Conservation (phyloP, 2,113 vertebrate genomes). For the Phyllopteryx taeniolatus region DNA sequence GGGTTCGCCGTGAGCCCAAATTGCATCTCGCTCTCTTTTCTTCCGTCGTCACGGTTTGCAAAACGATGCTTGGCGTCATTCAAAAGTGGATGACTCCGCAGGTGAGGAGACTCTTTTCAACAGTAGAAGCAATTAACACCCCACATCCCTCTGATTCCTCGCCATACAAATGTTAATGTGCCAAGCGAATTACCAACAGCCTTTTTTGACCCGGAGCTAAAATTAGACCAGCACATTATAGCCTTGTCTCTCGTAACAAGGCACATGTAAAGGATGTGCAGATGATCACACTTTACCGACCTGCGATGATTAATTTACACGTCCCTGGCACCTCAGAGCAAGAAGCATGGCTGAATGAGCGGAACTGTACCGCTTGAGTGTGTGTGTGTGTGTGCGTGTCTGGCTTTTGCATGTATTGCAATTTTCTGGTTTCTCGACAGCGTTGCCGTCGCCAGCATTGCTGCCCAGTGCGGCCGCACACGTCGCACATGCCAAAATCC, state of each 20-base stretch:
- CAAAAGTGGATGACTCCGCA: slow-evolving; percentile 9
- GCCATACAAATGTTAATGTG: slow-evolving; percentile 6
- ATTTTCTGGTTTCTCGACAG: not conserved
- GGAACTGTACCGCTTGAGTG: slow-evolving; percentile 1
- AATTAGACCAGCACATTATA: slow-evolving; percentile 34
- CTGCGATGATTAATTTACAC: slow-evolving; percentile 62
- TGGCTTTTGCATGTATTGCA: not conserved
- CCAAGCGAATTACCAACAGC: slow-evolving; percentile 21
- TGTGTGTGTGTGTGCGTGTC: slow-evolving; percentile 1
- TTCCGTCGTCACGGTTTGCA: too few species aligned
- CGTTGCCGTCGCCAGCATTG: too few species aligned
- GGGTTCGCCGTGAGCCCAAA: not conserved
- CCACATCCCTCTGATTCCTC: not conserved
- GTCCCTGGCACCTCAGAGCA: slow-evolving; percentile 34
- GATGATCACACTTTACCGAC: slow-evolving; percentile 54
- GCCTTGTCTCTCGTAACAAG: slow-evolving; percentile 37
- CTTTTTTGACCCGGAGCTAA: slow-evolving; percentile 22
- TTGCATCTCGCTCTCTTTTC: not conserved
- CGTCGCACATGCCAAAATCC: too few species aligned
- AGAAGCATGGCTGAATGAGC: not conserved
- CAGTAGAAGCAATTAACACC: not conserved
- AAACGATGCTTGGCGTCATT: not conserved
- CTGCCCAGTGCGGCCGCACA: too few species aligned
- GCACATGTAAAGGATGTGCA: slow-evolving; percentile 46
- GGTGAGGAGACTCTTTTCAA: slow-evolving; percentile 15